Evolutionary conservation across 2,888 invertebrate species (phyloP).

Genomic region (Automeris io): DNA sequence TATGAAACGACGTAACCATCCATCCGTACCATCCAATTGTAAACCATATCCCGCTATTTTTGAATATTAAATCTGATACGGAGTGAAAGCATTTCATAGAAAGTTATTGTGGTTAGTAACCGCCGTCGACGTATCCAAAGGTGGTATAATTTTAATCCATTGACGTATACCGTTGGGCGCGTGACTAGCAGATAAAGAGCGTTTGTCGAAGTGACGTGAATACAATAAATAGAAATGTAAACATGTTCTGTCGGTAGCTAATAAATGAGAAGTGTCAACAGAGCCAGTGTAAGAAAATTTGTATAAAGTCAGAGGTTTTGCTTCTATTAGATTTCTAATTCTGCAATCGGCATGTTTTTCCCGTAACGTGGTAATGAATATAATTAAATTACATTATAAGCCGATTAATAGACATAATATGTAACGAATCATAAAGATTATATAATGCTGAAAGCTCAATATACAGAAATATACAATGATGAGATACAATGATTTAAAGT

Average conservation of each 20-base stretch:
- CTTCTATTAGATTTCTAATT: no score
- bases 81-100: slow-evolving; percentile 53
- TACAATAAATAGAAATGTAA: slow-evolving; percentile 21
- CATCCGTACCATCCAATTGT: slow-evolving; percentile 17
- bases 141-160: slow-evolving; percentile 48
- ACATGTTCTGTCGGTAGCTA: slow-evolving; percentile 6
- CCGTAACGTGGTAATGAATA: no score
- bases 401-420: no score
- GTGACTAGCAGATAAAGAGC: slow-evolving; percentile 43
- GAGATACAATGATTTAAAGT: no score
- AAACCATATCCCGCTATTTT: slow-evolving; percentile 18
- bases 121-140: slow-evolving; percentile 20
- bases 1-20: slow-evolving; percentile 28
- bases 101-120: slow-evolving; percentile 44
- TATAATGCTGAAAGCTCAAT: no score
- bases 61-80: slow-evolving; percentile 24
- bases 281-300: not conserved
- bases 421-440: no score
- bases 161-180: slow-evolving; percentile 44
- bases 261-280: slow-evolving; percentile 1
- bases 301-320: not conserved
- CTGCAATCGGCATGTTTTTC: not conserved
- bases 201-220: slow-evolving; percentile 21
- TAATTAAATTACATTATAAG: no score
- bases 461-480: no score